phyloP scores from a whole-genome alignment of 2,888 invertebrate genomes.

The Drosophila villosipedis region DNA sequence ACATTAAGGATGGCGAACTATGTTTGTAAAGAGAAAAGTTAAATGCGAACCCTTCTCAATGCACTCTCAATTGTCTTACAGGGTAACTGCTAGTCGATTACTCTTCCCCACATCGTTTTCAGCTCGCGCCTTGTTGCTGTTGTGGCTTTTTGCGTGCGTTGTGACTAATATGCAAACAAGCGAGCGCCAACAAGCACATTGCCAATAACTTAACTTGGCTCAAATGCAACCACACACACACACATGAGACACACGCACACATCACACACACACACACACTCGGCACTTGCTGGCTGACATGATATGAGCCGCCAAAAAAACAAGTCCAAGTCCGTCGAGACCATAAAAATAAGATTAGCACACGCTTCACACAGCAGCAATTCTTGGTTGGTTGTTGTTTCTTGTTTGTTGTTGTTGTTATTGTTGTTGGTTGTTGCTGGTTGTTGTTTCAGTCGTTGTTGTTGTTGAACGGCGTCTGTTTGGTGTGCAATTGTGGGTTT shows the following conservation, averaged over 20 bases:
- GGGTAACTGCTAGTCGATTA: slow-evolving; percentile 1
- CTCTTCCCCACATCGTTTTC: background rate
- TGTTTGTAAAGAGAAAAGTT: background rate
- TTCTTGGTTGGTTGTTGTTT: slow-evolving; percentile 20
- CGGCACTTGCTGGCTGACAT: slow-evolving; percentile 34
- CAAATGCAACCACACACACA: slow-evolving; percentile 57
- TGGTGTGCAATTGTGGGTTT: slow-evolving; percentile 33
- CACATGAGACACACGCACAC: slow-evolving; percentile 16
- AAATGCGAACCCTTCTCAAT: background rate
- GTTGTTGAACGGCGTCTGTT: slow-evolving; percentile 31
- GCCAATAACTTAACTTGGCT: slow-evolving; percentile 79
- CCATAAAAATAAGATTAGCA: slow-evolving; percentile 81
- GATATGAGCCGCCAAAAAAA: slow-evolving; percentile 50
- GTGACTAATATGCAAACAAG: slow-evolving; percentile 81
- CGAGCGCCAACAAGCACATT: slow-evolving; percentile 59
- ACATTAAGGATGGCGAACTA: background rate
- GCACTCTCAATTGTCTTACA: background rate
- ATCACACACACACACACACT: slow-evolving; percentile 39
- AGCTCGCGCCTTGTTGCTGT: slow-evolving; percentile 11
- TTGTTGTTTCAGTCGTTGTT: slow-evolving; percentile 13
- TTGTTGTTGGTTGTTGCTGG: slow-evolving; percentile 9
- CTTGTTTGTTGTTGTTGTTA: slow-evolving; percentile 24
- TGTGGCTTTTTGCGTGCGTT: slow-evolving; percentile 39
- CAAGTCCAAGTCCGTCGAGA: slow-evolving; percentile 76
- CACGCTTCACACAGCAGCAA: slow-evolving; percentile 70